A percentile compares a stretch with the other conserved stretches of the same genome.
Conservation (phyloP, 2,797 vertebrate genomes). For the Hydrophis major region DNA sequence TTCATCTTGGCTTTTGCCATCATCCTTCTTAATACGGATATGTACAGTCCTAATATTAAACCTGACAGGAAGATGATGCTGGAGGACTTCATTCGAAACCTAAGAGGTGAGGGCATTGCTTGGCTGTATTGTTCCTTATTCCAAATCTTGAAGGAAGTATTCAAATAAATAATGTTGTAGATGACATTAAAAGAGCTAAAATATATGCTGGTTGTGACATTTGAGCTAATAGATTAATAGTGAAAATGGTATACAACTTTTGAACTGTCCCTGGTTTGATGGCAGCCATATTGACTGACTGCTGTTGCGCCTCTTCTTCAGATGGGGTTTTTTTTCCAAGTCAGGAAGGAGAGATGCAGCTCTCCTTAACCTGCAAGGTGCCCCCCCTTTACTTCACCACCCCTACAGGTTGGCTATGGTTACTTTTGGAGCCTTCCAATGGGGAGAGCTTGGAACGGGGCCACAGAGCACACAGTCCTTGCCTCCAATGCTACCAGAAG, state of each 20-base stretch:
- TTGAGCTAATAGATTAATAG: background rate
- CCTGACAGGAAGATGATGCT: slow-evolving; percentile 99
- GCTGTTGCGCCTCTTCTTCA: no score
- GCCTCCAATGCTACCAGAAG: no score
- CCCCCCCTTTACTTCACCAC: no score
- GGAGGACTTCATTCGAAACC: slow-evolving; percentile 97
- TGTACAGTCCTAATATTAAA: slow-evolving; percentile 99
- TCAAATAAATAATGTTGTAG: background rate
- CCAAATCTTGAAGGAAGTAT: background rate
- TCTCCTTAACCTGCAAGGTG: no score
- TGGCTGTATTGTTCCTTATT: background rate
- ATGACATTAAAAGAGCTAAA: background rate
- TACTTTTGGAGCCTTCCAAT: no score
- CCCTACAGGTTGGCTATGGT: no score
- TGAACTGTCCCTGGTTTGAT: no score
- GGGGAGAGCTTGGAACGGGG: no score
- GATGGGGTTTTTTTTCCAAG: no score
- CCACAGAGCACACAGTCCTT: no score
- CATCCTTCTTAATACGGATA: slow-evolving; percentile 98
- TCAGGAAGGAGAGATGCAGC: no score
- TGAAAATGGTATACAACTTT: background rate
- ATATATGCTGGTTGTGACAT: background rate
- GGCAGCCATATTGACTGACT: no score
- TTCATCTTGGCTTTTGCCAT: slow-evolving; percentile 98
- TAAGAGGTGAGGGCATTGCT: slow-evolving; percentile 82